These are phyloP conservation scores for Myotis yumanensis DNA, from an alignment of 2,113 vertebrate species.

Conservation along the genomic window DNA sequence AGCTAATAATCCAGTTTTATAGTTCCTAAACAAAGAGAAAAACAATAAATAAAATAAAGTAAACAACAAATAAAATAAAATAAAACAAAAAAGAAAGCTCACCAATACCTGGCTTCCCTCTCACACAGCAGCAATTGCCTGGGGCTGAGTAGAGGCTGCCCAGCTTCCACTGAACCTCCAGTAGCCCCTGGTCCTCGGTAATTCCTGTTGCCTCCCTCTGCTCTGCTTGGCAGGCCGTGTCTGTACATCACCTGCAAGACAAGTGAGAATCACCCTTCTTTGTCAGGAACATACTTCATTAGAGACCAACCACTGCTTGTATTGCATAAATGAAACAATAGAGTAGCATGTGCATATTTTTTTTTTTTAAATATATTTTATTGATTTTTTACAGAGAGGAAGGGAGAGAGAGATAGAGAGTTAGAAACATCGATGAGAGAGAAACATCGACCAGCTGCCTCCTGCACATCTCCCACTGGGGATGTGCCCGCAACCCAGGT, in stretches of 20 bases:
- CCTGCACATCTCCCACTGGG: no score
- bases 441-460: no score
- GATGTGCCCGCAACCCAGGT: no score
- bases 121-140: rapidly evolving
- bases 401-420: no score
- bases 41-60: not conserved
- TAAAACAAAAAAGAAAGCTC: not conserved
- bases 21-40: not conserved
- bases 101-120: not conserved
- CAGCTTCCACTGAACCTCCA: rapidly evolving
- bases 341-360: no score
- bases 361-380: no score
- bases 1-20: not conserved
- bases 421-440: no score
- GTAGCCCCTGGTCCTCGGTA: rapidly evolving
- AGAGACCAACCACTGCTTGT: not conserved
- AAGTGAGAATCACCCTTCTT: not conserved
- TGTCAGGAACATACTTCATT: not conserved
- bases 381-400: no score
- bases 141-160: not conserved
- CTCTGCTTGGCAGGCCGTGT: rapidly evolving
- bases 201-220: no score
- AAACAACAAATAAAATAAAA: not conserved
- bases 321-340: not conserved
- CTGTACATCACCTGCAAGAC: not conserved